phyloP scores from a whole-genome alignment of 2,113 vertebrate species.

The Phalacrocorax pelagicus region DNA sequence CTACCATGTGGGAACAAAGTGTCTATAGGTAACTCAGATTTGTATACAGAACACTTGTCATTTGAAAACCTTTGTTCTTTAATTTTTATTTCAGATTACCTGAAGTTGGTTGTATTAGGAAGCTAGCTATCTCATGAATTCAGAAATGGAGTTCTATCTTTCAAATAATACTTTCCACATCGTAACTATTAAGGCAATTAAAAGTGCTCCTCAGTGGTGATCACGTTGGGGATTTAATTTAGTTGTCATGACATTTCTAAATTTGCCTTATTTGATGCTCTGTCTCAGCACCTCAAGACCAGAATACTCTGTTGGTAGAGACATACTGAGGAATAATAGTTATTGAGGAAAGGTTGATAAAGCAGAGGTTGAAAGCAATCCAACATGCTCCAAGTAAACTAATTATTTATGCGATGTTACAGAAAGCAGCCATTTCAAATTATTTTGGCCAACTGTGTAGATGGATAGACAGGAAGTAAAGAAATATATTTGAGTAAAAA shows the following conservation, averaged over 20 bases:
- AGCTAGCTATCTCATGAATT: neutral
- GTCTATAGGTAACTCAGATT: neutral
- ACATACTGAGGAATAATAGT: neutral
- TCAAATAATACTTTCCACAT: neutral
- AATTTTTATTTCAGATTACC: neutral
- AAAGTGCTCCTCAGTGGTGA: neutral
- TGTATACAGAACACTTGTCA: neutral
- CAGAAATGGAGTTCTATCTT: neutral
- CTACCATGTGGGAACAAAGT: neutral
- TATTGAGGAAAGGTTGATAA: neutral
- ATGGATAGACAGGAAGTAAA: neutral
- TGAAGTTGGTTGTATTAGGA: neutral
- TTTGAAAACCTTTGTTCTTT: neutral
- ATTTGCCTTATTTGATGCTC: neutral
- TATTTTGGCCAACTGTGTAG: neutral
- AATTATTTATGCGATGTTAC: neutral
- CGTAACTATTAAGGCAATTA: neutral
- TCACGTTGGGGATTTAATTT: neutral
- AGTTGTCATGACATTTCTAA: neutral
- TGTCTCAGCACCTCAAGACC: neutral
- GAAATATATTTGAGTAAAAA: neutral
- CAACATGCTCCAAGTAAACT: neutral
- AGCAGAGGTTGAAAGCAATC: neutral
- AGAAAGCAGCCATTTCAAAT: neutral
- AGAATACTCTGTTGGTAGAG: neutral